Evolutionary conservation across 2,113 vertebrate genomes (phyloP).

Genomic region (Muntiacus muntjak): DNA sequence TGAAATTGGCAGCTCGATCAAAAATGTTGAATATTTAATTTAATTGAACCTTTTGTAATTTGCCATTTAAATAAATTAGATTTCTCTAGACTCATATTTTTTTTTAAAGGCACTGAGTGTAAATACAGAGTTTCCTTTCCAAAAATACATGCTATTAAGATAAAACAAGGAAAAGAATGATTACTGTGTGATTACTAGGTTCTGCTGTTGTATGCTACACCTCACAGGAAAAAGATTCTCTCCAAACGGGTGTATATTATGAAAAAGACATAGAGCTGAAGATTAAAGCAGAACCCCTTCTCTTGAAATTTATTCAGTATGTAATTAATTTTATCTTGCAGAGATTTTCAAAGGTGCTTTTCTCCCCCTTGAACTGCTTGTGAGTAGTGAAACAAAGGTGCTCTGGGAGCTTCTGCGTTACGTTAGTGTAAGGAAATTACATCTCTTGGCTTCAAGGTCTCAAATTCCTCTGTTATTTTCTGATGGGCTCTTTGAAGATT

Average conservation of each 20-base stretch:
- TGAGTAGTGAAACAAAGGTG: neutral
- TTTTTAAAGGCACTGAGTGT: neutral
- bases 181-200: neutral
- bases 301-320: neutral
- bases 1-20: neutral
- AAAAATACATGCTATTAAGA: neutral
- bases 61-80: slow-evolving; percentile 25
- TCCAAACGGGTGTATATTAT: neutral
- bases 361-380: neutral
- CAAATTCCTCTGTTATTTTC: neutral
- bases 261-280: neutral
- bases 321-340: slow-evolving; percentile 2
- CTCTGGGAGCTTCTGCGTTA: neutral
- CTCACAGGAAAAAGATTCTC: neutral
- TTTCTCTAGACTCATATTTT: neutral
- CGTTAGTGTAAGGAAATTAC: neutral
- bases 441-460: neutral
- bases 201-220: neutral
- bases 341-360: neutral
- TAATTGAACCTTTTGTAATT: slow-evolving; percentile 5
- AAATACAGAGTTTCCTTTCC: slow-evolving; percentile 30
- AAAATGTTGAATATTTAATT: neutral
- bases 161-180: neutral
- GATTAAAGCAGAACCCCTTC: neutral
- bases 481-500: neutral